Percentiles rank a stretch among this genome's conserved stretches.
These are phyloP conservation scores for Stomatorhinus ivindoensis DNA, from an alignment of 2,113 vertebrate genomes.

Conservation along the genomic window DNA sequence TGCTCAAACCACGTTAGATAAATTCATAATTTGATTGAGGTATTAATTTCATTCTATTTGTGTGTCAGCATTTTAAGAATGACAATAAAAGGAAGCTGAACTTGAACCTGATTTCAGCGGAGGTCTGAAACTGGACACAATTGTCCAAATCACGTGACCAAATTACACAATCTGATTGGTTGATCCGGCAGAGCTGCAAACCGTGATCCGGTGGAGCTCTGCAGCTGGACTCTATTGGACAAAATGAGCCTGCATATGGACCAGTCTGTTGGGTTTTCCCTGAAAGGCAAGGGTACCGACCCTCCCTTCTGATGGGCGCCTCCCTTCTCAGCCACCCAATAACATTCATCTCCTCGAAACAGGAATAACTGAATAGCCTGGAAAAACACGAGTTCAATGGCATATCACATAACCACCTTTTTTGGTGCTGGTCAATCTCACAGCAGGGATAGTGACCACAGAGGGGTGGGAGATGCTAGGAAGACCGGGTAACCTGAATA, in stretches of 20 bases:
- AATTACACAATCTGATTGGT: neutral
- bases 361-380: neutral
- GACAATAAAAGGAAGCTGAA: too few relatives aligned
- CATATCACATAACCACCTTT: neutral
- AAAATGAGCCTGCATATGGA: neutral
- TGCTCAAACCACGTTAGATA: too few relatives aligned
- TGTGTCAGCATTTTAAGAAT: too few relatives aligned
- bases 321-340: neutral
- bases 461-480: neutral
- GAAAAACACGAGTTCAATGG: neutral
- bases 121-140: neutral
- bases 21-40: too few relatives aligned
- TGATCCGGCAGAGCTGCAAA: neutral
- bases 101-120: neutral
- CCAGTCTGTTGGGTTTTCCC: neutral
- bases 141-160: neutral
- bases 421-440: neutral
- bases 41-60: too few relatives aligned
- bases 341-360: neutral
- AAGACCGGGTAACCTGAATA: neutral
- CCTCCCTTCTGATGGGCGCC: neutral
- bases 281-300: neutral
- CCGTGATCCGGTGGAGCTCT: neutral
- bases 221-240: neutral
- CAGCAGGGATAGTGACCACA: neutral